phyloP scores from a whole-genome alignment of 2,797 vertebrate genomes.

The Macrochelys suwanniensis region DNA sequence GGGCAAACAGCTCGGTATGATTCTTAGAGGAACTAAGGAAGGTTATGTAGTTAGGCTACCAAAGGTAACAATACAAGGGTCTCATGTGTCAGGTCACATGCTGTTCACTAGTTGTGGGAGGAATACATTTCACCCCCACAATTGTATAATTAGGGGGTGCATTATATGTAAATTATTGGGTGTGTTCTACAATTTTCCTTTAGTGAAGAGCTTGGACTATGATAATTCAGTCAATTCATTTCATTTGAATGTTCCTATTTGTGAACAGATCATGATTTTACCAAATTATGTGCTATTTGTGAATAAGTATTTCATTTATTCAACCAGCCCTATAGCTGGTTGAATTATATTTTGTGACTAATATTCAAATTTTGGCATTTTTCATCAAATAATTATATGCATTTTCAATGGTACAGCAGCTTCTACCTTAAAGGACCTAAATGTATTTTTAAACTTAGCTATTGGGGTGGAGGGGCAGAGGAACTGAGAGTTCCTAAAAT shows the following conservation, averaged over 20 bases:
- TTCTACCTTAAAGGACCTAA: not conserved
- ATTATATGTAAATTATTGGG: not conserved
- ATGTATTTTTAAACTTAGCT: not conserved
- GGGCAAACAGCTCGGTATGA: not conserved
- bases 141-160: not conserved
- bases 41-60: not conserved
- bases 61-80: not conserved
- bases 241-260: not conserved
- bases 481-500: not conserved
- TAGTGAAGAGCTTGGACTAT: not conserved
- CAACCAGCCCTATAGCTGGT: not conserved
- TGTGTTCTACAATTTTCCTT: not conserved
- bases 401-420: not conserved
- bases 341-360: not conserved
- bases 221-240: not conserved
- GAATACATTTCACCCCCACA: not conserved
- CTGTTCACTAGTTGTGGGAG: not conserved
- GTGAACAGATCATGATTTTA: not conserved
- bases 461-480: not conserved
- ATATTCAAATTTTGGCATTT: not conserved
- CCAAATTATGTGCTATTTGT: not conserved
- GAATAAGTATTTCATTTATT: not conserved
- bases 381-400: not conserved
- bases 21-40: not conserved
- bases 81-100: not conserved